Percentiles rank a stretch among this genome's conserved stretches.
These are phyloP conservation scores for Cossypha caffra DNA, from an alignment of 2,797 vertebrate species.

Conservation along the genomic window DNA sequence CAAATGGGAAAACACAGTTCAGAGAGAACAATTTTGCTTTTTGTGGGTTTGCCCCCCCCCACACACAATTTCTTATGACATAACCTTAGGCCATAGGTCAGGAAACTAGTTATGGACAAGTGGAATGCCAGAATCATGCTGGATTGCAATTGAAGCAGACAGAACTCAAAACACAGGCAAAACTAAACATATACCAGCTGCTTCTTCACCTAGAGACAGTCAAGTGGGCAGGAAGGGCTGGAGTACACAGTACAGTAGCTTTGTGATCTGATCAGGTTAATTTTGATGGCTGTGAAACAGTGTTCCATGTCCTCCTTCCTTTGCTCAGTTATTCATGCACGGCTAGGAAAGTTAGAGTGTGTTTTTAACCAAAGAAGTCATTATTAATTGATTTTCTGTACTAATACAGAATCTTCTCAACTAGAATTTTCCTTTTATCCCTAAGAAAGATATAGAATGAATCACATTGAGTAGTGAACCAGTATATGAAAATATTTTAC, in stretches of 20 bases:
- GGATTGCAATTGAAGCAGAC: not conserved
- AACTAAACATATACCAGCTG: not conserved
- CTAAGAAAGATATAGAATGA: not conserved
- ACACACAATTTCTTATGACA: not conserved
- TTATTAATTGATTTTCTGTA: not conserved
- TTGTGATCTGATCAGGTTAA: not conserved
- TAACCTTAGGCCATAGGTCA: not conserved
- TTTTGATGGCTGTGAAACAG: not conserved
- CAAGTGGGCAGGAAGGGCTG: accelerated
- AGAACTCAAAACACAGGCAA: not conserved
- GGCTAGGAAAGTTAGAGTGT: not conserved
- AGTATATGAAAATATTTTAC: not conserved
- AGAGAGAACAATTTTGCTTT: not conserved
- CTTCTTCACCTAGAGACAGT: not conserved
- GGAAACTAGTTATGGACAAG: not conserved
- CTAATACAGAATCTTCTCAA: not conserved
- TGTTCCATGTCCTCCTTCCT: not conserved
- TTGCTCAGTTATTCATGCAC: not conserved
- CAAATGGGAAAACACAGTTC: not conserved
- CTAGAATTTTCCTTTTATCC: not conserved
- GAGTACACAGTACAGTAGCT: not conserved
- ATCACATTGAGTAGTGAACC: not conserved
- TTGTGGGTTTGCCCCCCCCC: not conserved
- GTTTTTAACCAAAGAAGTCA: not conserved
- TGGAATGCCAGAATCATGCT: not conserved